phyloP scores from a whole-genome alignment of 2,888 invertebrate genomes.

The Loripinus fragilis region DNA sequence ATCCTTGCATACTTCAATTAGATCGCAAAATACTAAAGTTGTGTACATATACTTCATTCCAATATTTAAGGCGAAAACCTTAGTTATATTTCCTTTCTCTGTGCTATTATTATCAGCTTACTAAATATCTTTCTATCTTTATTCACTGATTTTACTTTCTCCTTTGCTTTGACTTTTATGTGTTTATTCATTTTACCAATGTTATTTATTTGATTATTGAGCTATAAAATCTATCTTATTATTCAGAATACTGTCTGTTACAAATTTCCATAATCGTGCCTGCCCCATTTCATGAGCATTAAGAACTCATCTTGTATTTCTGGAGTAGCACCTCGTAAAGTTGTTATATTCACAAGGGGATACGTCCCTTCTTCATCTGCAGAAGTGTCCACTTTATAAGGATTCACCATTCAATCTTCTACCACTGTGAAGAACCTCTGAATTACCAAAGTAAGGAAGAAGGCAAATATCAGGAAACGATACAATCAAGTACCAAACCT shows the following conservation, averaged over 20 bases:
- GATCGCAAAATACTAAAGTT: background rate
- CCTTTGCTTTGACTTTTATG: background rate
- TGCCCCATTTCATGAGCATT: background rate
- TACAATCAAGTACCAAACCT: no score
- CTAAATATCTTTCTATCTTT: slow-evolving; percentile 27
- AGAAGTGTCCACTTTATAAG: slow-evolving; percentile 26
- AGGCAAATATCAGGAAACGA: no score
- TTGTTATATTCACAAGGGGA: slow-evolving; percentile 34
- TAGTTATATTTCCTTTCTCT: slow-evolving; percentile 11
- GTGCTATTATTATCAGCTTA: slow-evolving; percentile 22
- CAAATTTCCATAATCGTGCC: slow-evolving; percentile 4
- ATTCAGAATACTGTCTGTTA: slow-evolving; percentile 7
- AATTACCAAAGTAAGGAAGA: no score
- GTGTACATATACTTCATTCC: background rate
- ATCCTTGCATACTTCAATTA: background rate
- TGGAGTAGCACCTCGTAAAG: slow-evolving; percentile 18
- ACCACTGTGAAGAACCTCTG: slow-evolving; percentile 12
- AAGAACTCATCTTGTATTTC: slow-evolving; percentile 12
- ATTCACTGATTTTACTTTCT: slow-evolving; percentile 15
- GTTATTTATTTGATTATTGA: background rate
- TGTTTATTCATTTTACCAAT: slow-evolving; percentile 3
- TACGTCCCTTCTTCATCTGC: slow-evolving; percentile 19
- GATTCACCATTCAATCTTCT: slow-evolving; percentile 27
- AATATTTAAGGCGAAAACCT: background rate
- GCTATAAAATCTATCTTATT: slow-evolving; percentile 18